Conservation (phyloP, 2,888 invertebrate species). For the Sylvicola cinctus region DNA sequence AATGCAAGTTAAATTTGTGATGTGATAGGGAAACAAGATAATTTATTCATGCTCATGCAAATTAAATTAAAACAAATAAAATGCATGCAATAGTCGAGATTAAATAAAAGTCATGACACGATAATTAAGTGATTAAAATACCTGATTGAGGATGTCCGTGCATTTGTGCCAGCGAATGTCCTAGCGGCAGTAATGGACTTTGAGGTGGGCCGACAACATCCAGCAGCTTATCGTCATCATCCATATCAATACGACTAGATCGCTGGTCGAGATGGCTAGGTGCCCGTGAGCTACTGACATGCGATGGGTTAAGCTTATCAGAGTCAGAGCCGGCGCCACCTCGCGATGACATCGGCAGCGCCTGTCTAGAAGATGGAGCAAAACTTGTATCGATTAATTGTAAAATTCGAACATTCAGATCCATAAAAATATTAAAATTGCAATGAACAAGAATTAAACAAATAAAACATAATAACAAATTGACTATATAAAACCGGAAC, state of each 20-base stretch:
- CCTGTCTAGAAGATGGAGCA: constrained; percentile 39
- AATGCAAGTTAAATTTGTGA: too few relatives aligned
- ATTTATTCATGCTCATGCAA: too few relatives aligned
- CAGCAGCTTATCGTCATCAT: constrained; percentile 64
- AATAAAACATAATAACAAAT: too few relatives aligned
- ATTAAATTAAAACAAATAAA: too few relatives aligned
- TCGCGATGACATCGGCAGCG: constrained; percentile 32
- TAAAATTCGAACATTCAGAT: too few relatives aligned
- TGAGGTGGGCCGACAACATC: constrained; percentile 79
- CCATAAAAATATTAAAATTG: too few relatives aligned
- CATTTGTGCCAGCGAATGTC: constrained; percentile 26
- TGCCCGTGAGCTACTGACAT: constrained; percentile 28
- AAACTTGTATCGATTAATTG: too few relatives aligned
- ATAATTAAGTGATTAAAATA: constrained; percentile 10
- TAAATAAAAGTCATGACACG: background rate
- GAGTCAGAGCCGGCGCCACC: constrained; percentile 29
- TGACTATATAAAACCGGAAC: too few relatives aligned
- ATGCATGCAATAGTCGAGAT: too few relatives aligned
- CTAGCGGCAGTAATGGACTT: constrained; percentile 46
- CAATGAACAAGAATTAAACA: too few relatives aligned
- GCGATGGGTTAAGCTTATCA: constrained; percentile 31
- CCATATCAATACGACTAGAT: constrained; percentile 23
- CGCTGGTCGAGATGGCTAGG: constrained; percentile 24
- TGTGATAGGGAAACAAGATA: too few relatives aligned
- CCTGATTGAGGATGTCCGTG: constrained; percentile 28